Percentiles rank a stretch among this genome's conserved stretches.
These are phyloP conservation scores for Perca fluviatilis DNA, from an alignment of 2,113 vertebrate genomes.

Conservation along the genomic window DNA sequence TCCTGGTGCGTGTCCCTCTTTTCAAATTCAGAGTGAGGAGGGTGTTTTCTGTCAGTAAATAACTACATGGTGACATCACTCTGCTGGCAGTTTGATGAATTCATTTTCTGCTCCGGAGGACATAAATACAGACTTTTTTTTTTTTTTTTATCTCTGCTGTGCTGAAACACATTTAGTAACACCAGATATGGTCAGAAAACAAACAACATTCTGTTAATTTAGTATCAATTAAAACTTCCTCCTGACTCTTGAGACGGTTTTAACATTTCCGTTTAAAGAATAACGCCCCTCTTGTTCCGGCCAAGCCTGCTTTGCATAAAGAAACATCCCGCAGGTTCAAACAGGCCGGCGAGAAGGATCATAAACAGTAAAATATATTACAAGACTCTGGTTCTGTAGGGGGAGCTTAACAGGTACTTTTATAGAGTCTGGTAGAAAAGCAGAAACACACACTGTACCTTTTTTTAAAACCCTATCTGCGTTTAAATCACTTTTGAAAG, in stretches of 20 bases:
- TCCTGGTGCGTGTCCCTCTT: not conserved
- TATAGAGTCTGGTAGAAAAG: conserved; percentile 42
- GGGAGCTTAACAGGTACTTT: conserved; percentile 59
- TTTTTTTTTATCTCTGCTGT: not conserved
- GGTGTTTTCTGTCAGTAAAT: conserved; percentile 24
- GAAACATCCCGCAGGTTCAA: conserved; percentile 32
- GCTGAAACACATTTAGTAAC: not conserved
- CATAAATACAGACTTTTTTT: conserved; percentile 8
- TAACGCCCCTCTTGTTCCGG: not conserved
- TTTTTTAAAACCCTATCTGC: conserved; percentile 54
- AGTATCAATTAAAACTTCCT: not conserved
- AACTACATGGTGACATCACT: not conserved
- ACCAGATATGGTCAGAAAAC: not conserved
- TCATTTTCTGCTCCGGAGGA: conserved; percentile 33
- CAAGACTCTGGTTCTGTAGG: conserved; percentile 4
- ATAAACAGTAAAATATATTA: conserved; percentile 39
- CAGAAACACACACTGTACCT: conserved; percentile 32
- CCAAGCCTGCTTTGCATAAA: conserved; percentile 40
- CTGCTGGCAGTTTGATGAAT: conserved; percentile 21
- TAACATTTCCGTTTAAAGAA: not conserved
- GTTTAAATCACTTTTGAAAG: conserved; percentile 52
- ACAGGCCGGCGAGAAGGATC: conserved; percentile 8
- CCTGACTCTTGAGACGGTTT: not conserved
- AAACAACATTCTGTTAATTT: not conserved
- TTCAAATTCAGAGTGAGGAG: conserved; percentile 15